phyloP scores from a whole-genome alignment of 2,888 invertebrate species.

The Bellardia bayeri region DNA sequence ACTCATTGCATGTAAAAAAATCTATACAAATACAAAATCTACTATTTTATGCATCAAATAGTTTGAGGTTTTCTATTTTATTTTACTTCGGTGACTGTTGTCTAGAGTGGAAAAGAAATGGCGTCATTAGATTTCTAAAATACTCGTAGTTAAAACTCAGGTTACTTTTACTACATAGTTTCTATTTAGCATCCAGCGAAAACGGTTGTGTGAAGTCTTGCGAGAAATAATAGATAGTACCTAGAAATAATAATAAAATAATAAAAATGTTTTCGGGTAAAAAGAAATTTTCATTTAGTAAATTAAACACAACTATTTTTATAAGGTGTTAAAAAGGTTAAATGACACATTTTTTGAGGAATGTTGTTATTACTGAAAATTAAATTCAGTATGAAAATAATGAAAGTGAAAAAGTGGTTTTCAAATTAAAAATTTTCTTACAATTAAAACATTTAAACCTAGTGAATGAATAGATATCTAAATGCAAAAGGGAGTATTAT shows the following conservation, averaged over 20 bases:
- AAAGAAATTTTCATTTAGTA: neutral
- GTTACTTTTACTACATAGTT: conserved; percentile 52
- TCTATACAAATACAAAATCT: neutral
- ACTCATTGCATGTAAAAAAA: neutral
- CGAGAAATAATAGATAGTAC: conserved; percentile 32
- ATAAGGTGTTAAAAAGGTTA: conserved; percentile 1
- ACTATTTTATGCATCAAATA: conserved; percentile 46
- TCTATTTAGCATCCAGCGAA: conserved; percentile 48
- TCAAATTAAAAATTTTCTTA: too few species aligned
- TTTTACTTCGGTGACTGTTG: conserved; percentile 36
- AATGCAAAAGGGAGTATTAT: too few species aligned
- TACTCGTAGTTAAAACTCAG: conserved; percentile 20
- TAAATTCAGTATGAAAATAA: too few species aligned
- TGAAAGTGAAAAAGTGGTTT: too few species aligned
- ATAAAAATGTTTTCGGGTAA: conserved; percentile 70
- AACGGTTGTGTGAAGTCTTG: conserved; percentile 52
- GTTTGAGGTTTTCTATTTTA: conserved; percentile 43
- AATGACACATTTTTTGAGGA: neutral
- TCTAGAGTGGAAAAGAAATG: conserved; percentile 37
- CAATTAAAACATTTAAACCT: too few species aligned
- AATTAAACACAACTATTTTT: neutral
- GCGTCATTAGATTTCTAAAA: conserved; percentile 53
- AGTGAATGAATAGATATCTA: too few species aligned
- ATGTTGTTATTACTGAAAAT: neutral
- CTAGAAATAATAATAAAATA: conserved; percentile 38